Conservation (phyloP, 2,888 invertebrate species). For the Kryphioiulus occultus region DNA sequence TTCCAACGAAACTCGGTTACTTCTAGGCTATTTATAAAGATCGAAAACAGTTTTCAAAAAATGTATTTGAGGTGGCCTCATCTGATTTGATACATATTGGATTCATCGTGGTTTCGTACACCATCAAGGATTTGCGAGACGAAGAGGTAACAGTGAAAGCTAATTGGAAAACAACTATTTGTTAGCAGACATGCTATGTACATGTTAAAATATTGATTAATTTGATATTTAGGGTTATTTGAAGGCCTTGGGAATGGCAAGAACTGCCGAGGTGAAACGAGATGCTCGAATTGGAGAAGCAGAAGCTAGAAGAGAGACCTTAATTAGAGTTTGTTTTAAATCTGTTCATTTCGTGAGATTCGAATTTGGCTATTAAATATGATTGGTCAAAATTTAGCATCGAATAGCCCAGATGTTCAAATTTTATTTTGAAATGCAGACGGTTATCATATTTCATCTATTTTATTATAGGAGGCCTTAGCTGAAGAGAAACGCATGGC, state of each 20-base stretch:
- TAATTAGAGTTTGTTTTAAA: conserved; percentile 59
- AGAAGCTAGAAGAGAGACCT: conserved; percentile 62
- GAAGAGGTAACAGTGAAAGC: conserved; percentile 81
- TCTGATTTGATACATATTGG: conserved; percentile 96
- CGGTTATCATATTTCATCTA: not conserved
- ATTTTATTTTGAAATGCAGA: too few relatives aligned
- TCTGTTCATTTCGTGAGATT: too few relatives aligned
- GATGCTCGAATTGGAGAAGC: conserved; percentile 64
- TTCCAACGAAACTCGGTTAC: not conserved
- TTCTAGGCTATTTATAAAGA: conserved; percentile 88
- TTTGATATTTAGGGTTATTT: conserved; percentile 60
- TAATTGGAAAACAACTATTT: too few relatives aligned
- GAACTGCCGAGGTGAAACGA: conserved; percentile 57
- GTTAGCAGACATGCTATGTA: too few relatives aligned
- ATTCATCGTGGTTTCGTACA: conserved; percentile 93
- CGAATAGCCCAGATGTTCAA: too few relatives aligned
- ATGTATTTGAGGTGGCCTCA: conserved; percentile 92
- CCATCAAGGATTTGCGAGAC: conserved; percentile 90
- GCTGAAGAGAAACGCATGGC: conserved; percentile 62
- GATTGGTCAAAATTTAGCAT: too few relatives aligned
- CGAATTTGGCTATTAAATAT: too few relatives aligned
- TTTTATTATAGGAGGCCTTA: conserved; percentile 57
- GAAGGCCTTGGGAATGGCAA: conserved; percentile 59
- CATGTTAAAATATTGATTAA: too few relatives aligned
- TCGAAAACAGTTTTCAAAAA: conserved; percentile 91